phyloP scores from a whole-genome alignment of 2,113 vertebrate genomes.

The Brachirus orientalis region DNA sequence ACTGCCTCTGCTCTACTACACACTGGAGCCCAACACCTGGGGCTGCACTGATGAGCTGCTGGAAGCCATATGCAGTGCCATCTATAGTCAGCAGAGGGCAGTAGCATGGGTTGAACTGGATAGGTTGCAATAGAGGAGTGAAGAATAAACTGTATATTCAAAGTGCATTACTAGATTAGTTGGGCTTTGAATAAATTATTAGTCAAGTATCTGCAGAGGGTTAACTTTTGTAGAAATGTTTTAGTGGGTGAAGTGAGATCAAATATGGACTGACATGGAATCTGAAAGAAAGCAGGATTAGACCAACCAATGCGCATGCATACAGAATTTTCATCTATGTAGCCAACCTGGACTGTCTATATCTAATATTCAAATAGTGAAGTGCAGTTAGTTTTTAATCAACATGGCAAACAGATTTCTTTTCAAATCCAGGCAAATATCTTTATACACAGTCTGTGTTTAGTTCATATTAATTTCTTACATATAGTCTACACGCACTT shows the following conservation, averaged over 20 bases:
- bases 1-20: slow-evolving; percentile 76
- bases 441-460: too few relatives aligned
- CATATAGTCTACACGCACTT: slow-evolving; percentile 3
- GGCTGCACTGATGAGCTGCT: slow-evolving; percentile 80
- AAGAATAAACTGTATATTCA: neutral
- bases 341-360: slow-evolving; percentile 38
- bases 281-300: slow-evolving; percentile 1
- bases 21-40: slow-evolving; percentile 77
- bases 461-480: too few relatives aligned
- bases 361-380: neutral
- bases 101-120: slow-evolving; percentile 81
- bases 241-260: neutral
- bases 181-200: neutral
- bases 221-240: neutral
- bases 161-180: neutral
- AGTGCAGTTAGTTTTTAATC: too few relatives aligned
- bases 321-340: neutral
- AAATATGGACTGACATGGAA: neutral
- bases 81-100: slow-evolving; percentile 78
- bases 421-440: too few relatives aligned
- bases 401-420: too few relatives aligned
- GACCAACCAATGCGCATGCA: neutral
- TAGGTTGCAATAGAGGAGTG: slow-evolving; percentile 58
- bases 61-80: slow-evolving; percentile 64
- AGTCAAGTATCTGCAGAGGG: neutral